Conservation (phyloP, 2,113 vertebrate species). For the Clupea harengus region DNA sequence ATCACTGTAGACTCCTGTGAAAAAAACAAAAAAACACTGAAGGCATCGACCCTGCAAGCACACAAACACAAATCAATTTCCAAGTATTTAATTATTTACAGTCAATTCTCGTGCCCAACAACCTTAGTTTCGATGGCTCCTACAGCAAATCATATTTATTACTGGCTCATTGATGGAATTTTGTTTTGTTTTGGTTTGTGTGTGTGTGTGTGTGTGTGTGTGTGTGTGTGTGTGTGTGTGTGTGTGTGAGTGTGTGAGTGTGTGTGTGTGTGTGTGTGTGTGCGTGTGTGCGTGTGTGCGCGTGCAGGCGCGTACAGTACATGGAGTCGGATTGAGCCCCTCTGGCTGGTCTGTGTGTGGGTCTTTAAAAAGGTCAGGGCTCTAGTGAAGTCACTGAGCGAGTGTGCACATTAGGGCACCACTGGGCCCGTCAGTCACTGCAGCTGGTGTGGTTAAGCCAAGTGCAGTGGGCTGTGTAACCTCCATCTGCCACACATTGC, state of each 20-base stretch:
- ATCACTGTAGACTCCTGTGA: neutral
- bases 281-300: neutral
- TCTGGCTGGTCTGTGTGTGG: neutral
- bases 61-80: conserved; percentile 14
- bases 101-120: neutral
- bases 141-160: conserved; percentile 10
- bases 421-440: neutral
- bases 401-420: neutral
- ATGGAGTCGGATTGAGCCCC: neutral
- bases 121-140: neutral
- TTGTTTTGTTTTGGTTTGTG: neutral
- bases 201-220: conserved; percentile 1
- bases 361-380: conserved; percentile 13
- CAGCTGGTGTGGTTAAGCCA: neutral
- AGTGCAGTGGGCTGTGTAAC: conserved; percentile 16
- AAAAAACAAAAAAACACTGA: neutral
- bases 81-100: conserved; percentile 17
- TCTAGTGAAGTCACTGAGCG: neutral
- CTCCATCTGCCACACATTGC: conserved; percentile 1
- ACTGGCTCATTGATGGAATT: neutral
- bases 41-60: neutral
- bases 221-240: neutral
- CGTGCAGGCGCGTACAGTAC: neutral
- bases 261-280: neutral
- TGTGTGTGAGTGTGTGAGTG: neutral